Evolutionary conservation across 2,797 vertebrate genomes (phyloP).

Genomic region (Neosilurus hyrtlii): DNA sequence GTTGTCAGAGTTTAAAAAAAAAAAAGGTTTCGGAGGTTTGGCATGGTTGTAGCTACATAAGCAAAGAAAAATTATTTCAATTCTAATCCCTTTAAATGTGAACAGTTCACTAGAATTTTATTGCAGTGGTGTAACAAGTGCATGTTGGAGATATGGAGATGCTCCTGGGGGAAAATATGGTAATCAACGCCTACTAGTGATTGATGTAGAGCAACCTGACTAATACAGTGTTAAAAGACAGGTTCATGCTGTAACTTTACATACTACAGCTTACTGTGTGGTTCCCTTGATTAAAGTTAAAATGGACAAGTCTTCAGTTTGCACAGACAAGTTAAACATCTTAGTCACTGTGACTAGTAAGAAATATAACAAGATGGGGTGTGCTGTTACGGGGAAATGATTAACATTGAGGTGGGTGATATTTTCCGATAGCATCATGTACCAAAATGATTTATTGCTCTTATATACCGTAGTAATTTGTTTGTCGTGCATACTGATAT

Average conservation of each 20-base stretch:
- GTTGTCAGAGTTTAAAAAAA: background rate
- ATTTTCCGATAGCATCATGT: background rate
- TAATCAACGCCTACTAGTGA: slow-evolving; percentile 8
- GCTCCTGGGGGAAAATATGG: slow-evolving; percentile 12
- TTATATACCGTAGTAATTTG: background rate
- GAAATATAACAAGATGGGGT: background rate
- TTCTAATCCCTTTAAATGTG: slow-evolving; percentile 10
- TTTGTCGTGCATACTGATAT: background rate
- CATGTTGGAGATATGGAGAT: background rate
- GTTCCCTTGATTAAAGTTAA: background rate
- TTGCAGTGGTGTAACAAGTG: background rate
- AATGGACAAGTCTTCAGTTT: background rate
- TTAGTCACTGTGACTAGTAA: too few relatives aligned
- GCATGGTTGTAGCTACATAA: background rate
- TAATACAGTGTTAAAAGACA: background rate
- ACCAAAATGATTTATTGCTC: background rate
- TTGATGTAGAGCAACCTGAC: slow-evolving; percentile 15
- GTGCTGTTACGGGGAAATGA: background rate
- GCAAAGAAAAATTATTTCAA: background rate
- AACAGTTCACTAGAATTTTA: background rate
- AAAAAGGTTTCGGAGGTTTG: background rate
- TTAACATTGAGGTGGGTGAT: background rate
- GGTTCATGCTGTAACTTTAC: background rate
- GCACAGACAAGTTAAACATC: too few relatives aligned
- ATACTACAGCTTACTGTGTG: background rate